Evolutionary conservation across 2,113 vertebrate genomes (phyloP).

Genomic region (Sturnus vulgaris): DNA sequence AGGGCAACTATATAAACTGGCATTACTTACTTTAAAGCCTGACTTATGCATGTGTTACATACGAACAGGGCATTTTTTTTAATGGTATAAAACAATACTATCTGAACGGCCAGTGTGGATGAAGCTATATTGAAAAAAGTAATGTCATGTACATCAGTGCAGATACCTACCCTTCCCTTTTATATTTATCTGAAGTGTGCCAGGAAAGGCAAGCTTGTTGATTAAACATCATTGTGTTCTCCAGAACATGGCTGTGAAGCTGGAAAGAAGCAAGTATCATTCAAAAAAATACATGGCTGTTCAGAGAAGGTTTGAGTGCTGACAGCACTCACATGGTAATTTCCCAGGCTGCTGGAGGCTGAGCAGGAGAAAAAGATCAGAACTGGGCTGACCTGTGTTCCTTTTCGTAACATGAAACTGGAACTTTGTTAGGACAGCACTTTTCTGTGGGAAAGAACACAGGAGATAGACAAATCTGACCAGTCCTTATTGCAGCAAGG

Average conservation of each 20-base stretch:
- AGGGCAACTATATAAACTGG: neutral
- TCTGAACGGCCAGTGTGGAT: neutral
- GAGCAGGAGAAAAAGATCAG: neutral
- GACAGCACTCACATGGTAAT: neutral
- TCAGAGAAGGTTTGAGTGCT: fast-evolving
- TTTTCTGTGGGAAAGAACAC: neutral
- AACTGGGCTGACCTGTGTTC: neutral
- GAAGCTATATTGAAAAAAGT: neutral
- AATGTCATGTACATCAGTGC: neutral
- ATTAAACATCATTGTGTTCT: neutral
- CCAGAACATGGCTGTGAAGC: neutral
- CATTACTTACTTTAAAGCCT: neutral
- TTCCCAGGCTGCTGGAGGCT: neutral
- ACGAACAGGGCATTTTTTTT: neutral
- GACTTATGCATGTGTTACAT: neutral
- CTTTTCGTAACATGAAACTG: neutral
- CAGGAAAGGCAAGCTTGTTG: neutral
- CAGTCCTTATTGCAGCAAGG: neutral
- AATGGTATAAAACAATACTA: neutral
- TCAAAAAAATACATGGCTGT: neutral
- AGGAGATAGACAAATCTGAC: neutral
- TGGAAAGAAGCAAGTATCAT: neutral
- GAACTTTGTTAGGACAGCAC: neutral
- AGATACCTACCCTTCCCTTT: neutral
- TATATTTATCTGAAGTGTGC: neutral